Evolutionary conservation across 2,888 invertebrate species (phyloP).

Genomic region (Ecdyonurus torrentis): DNA sequence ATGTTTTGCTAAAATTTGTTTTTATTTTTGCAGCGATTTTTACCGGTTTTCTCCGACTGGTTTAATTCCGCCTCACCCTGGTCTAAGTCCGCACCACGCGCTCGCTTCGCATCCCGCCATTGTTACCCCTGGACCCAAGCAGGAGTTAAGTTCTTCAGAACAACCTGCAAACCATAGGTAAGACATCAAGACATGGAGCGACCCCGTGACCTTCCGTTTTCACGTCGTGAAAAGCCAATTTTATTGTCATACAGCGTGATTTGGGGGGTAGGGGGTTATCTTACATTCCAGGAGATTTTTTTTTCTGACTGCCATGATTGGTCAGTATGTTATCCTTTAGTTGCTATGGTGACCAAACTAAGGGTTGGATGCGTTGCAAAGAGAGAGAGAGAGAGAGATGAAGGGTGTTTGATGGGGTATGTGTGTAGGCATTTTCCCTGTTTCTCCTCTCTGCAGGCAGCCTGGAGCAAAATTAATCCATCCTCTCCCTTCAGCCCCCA

Average conservation of each 20-base stretch:
- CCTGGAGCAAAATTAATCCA: conserved; percentile 1
- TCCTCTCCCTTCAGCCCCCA: neutral
- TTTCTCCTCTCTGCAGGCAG: neutral
- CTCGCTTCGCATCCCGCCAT: conserved; percentile 58
- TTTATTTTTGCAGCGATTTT: conserved; percentile 38
- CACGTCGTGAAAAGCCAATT: too few relatives aligned
- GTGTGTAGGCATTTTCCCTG: neutral
- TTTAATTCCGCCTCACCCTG: conserved; percentile 55
- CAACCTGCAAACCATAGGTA: conserved; percentile 50
- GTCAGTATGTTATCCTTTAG: neutral
- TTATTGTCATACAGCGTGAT: too few relatives aligned
- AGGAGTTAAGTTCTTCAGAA: conserved; percentile 44
- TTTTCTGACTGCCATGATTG: neutral
- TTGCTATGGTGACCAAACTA: neutral
- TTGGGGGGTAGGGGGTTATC: too few relatives aligned
- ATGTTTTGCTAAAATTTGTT: conserved; percentile 4
- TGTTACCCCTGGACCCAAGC: conserved; percentile 57
- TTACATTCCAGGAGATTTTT: too few relatives aligned
- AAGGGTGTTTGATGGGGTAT: neutral
- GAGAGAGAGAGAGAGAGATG: neutral
- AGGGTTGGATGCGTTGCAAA: neutral
- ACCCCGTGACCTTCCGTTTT: neutral
- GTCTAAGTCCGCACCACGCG: conserved; percentile 25
- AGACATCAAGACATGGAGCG: neutral
- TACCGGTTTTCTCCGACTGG: conserved; percentile 84